Conservation (phyloP, 2,113 vertebrate species). For the Sceloporus undulatus region DNA sequence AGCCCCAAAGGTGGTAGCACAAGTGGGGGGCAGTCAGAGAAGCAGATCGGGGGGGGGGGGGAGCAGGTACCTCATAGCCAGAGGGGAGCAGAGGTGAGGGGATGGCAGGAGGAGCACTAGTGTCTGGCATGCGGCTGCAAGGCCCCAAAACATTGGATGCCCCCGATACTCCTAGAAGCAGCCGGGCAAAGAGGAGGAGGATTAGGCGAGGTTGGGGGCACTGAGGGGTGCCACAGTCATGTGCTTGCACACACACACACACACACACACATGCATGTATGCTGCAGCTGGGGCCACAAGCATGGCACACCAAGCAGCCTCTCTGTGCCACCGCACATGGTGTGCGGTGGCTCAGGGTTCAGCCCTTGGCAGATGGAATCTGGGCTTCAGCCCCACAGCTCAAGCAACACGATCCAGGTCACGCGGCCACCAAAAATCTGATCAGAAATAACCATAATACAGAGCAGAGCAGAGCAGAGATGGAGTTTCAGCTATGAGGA, state of each 20-base stretch:
- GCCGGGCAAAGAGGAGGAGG: slow-evolving; percentile 47
- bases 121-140: slow-evolving; percentile 77
- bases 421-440: too few species aligned
- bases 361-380: too few species aligned
- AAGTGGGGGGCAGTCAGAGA: background rate
- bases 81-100: slow-evolving; percentile 62
- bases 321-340: too few species aligned
- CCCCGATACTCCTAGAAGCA: slow-evolving; percentile 89
- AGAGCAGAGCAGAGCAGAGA: background rate
- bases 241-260: background rate
- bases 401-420: too few species aligned
- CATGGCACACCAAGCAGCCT: too few species aligned
- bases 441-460: background rate
- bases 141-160: slow-evolving; percentile 91
- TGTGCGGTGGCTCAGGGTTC: too few species aligned
- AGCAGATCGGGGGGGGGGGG: too few species aligned
- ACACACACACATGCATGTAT: background rate
- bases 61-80: slow-evolving; percentile 49
- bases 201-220: accelerated
- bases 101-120: slow-evolving; percentile 65
- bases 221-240: background rate
- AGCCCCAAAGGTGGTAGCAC: too few species aligned
- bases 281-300: too few species aligned
- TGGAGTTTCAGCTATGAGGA: background rate
- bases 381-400: too few species aligned